Evolutionary conservation across 2,888 invertebrate species (phyloP).

Genomic region (Synergus umbraculus): DNA sequence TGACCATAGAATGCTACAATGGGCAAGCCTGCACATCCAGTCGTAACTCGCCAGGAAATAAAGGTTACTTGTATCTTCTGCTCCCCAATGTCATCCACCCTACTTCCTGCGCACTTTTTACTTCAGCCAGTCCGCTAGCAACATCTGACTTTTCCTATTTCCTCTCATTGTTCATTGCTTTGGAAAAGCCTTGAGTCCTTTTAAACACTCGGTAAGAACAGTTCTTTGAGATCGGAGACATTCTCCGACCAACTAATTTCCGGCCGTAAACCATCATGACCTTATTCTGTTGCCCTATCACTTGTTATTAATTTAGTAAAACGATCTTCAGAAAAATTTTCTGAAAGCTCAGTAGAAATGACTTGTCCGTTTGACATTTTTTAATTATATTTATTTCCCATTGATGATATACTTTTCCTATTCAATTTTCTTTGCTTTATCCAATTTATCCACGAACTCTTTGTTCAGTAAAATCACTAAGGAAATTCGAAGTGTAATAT

Average conservation of each 20-base stretch:
- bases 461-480: too few species aligned
- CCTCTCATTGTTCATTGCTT: constrained; percentile 25
- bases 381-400: background rate
- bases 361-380: background rate
- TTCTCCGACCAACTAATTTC: constrained; percentile 33
- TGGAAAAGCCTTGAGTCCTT: constrained; percentile 31
- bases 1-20: constrained; percentile 62
- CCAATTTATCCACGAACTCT: too few species aligned
- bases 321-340: constrained; percentile 22
- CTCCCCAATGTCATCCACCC: constrained; percentile 51
- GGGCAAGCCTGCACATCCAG: constrained; percentile 58
- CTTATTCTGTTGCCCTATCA: constrained; percentile 6
- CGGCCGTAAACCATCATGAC: constrained; percentile 19
- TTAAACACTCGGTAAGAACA: constrained; percentile 18
- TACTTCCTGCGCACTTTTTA: constrained; percentile 24
- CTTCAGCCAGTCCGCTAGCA: constrained; percentile 7
- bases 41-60: constrained; percentile 64
- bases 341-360: background rate
- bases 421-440: background rate
- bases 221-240: constrained; percentile 11
- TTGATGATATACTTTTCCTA: background rate
- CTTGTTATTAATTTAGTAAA: constrained; percentile 29
- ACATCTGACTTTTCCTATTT: constrained; percentile 35
- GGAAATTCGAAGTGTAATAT: too few species aligned
- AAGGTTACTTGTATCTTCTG: constrained; percentile 49